Percentiles rank a stretch among this genome's conserved stretches.
Conservation (phyloP, 2,797 vertebrate species). For the Hippopotamyrus pictus region DNA sequence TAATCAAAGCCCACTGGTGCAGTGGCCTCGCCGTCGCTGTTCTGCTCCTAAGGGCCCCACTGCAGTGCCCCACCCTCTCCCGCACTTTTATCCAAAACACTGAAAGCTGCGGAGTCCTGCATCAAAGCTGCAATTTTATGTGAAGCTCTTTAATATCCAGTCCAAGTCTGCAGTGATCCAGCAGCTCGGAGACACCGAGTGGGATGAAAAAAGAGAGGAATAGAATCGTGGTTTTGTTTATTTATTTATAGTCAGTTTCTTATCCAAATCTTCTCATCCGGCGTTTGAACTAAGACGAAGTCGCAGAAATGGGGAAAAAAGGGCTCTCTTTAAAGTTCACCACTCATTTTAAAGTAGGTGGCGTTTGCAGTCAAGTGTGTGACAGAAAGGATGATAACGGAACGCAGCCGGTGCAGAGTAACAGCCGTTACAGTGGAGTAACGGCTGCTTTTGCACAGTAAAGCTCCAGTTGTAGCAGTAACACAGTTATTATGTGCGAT, state of each 20-base stretch:
- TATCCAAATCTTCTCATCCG: constrained; percentile 34
- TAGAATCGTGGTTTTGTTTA: constrained; percentile 49
- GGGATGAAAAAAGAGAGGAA: constrained; percentile 58
- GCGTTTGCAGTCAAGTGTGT: neutral
- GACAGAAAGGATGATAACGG: neutral
- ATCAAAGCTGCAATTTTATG: constrained; percentile 48
- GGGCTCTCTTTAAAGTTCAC: neutral
- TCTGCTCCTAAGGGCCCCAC: neutral
- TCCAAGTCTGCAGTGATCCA: constrained; percentile 41
- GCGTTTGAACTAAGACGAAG: constrained; percentile 53
- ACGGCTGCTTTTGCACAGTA: neutral
- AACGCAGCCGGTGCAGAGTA: neutral
- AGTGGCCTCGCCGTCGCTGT: neutral
- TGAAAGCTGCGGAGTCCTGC: constrained; percentile 41
- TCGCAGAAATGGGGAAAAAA: constrained; percentile 18
- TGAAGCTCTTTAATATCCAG: constrained; percentile 43
- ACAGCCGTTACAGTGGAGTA: neutral
- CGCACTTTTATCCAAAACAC: constrained; percentile 39
- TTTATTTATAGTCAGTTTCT: constrained; percentile 53
- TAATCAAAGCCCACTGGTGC: neutral
- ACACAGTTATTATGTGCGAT: neutral
- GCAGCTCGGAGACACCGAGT: constrained; percentile 44
- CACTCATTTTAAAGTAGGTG: neutral
- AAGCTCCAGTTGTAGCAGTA: neutral
- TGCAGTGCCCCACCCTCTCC: constrained; percentile 10